Evolutionary conservation across 1,140 invertebrate genomes (phyloP), one percentile per base, ranked within the genome.

Genomic region (Macrotrachela quadricornifera): DNA sequence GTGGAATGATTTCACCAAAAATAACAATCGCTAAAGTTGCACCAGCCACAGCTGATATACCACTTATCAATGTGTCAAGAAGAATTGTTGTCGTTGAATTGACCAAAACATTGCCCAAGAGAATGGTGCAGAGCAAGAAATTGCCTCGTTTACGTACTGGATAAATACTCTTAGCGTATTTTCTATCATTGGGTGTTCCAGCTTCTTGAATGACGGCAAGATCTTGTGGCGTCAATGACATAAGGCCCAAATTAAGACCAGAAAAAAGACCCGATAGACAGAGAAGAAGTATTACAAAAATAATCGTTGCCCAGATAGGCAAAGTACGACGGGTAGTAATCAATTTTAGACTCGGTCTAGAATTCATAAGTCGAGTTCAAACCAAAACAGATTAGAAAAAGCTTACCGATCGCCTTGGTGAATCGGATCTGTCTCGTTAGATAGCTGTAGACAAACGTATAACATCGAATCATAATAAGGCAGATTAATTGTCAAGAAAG

Each of bases 191-290:
- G 50, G 54, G 53, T 15, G 64, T 63, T 14, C 72, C 72, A 50
- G 83, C 86, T 63, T 86, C 85, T 58, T 79, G 78, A 47, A 92
- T 78, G 56, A 92, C 88, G 62, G 88, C 86, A 60, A 97, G 68
- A 68, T 96, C 91, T 0, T 86, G 95, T 60, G 80, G 76, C 67
- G 95, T 88, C 61, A 97, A 71, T 0, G 90, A 79, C 90, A 99
- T 94, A 12, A 99, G 72, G 6, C 92, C 92, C 3, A 97, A 73
- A 69, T 96, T 99, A 6, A 99, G 73, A 2, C 92, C 92, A 60
- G 65, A 68, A 56, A 71, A 71, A 14, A 55, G 17, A 30, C 46
- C 48, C 15, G 54, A 55, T 17, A 55, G 46, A 18, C 30, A 50
- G 18, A 55, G 38, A 0, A 50, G 17, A 44, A 51, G 13, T 30